Evolutionary conservation across 2,888 invertebrate species (phyloP).

Genomic region (Mythimna lalbum): DNA sequence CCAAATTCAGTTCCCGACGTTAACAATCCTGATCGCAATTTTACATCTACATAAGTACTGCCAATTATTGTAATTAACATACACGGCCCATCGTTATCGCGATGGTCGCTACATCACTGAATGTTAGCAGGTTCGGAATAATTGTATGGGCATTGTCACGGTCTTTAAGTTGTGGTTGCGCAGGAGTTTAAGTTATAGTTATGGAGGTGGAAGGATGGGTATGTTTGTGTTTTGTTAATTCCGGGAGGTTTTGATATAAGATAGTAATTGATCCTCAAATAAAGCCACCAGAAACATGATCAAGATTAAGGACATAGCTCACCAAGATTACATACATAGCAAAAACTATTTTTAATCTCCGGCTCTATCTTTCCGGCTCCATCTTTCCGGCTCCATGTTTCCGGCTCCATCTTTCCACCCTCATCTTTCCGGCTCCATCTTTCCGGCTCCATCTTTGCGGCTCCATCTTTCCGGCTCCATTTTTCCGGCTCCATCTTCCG

Average conservation of each 20-base stretch:
- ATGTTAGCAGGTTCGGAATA: conserved; percentile 52
- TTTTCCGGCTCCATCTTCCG: too few relatives aligned
- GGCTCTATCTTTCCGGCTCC: too few relatives aligned
- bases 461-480: too few relatives aligned
- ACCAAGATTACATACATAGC: too few relatives aligned
- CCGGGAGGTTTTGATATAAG: conserved; percentile 17
- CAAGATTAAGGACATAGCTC: too few relatives aligned
- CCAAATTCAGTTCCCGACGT: conserved; percentile 2
- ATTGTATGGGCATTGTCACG: conserved; percentile 50
- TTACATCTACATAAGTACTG: conserved; percentile 33
- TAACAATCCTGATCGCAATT: conserved; percentile 5
- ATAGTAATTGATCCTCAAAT: too few relatives aligned
- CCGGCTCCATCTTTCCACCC: too few relatives aligned
- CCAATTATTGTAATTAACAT: conserved; percentile 55
- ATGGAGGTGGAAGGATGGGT: neutral
- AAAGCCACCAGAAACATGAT: too few relatives aligned
- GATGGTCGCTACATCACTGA: conserved; percentile 39
- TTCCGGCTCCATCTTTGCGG: too few relatives aligned
- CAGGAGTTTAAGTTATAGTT: conserved; percentile 20
- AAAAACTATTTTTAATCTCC: too few relatives aligned
- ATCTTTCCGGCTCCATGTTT: too few relatives aligned
- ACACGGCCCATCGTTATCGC: conserved; percentile 39
- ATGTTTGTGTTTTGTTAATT: neutral
- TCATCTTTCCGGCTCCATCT: too few relatives aligned
- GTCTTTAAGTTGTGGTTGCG: conserved; percentile 41